Conservation (phyloP, 2,113 vertebrate genomes). For the Fregetta grallaria region DNA sequence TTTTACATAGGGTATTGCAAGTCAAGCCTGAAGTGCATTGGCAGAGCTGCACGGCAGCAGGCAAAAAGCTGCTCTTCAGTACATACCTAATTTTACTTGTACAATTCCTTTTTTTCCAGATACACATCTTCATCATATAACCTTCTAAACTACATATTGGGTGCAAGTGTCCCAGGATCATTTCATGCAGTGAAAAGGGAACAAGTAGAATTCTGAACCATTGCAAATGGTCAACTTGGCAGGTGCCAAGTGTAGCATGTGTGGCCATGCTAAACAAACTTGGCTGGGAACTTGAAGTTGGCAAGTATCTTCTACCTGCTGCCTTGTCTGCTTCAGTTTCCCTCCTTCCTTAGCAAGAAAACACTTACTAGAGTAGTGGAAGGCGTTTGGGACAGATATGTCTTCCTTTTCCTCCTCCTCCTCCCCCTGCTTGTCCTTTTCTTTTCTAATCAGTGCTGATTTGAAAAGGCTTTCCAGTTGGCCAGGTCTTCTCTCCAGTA, state of each 20-base stretch:
- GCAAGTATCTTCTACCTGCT: constrained; percentile 44
- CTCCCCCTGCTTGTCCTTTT: not conserved
- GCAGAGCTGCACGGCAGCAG: not conserved
- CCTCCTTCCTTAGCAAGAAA: constrained; percentile 41
- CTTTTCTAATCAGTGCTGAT: not conserved
- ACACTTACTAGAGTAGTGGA: not conserved
- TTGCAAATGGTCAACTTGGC: constrained; percentile 15
- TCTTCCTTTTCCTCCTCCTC: not conserved
- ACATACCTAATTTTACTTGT: not conserved
- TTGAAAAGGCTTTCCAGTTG: not conserved
- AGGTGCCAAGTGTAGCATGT: constrained; percentile 1
- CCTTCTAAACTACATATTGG: not conserved
- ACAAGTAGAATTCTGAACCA: not conserved
- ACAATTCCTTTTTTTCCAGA: not conserved
- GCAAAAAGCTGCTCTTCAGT: not conserved
- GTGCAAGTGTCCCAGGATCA: not conserved
- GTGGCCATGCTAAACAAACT: constrained; percentile 18
- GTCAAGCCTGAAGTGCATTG: constrained; percentile 30
- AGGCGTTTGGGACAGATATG: not conserved
- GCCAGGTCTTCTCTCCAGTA: not conserved
- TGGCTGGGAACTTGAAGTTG: constrained; percentile 10
- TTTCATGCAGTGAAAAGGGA: not conserved
- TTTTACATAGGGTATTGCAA: not conserved
- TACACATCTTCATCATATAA: not conserved
- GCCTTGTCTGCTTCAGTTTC: constrained; percentile 36